Conservation (phyloP, 2,888 invertebrate species). For the Synergus gifuensis region DNA sequence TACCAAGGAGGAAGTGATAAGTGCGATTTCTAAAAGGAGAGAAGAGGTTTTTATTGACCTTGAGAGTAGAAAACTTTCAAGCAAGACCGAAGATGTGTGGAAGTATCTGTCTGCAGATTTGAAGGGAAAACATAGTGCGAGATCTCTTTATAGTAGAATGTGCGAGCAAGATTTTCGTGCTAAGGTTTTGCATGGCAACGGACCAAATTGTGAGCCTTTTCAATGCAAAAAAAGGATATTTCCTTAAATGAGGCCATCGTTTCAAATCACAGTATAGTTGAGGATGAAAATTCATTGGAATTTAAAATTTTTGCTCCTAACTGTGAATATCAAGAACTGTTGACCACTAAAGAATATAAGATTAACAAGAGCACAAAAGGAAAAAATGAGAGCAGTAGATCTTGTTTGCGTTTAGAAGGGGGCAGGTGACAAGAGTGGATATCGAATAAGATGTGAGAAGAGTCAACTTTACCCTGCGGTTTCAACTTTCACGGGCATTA, state of each 20-base stretch:
- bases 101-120: neutral
- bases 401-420: slow-evolving; percentile 1
- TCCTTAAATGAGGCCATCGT: neutral
- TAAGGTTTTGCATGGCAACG: neutral
- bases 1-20: neutral
- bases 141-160: neutral
- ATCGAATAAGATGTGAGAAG: slow-evolving; percentile 25
- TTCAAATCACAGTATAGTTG: neutral
- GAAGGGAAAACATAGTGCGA: neutral
- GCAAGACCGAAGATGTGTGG: neutral
- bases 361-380: neutral
- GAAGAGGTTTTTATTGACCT: neutral
- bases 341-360: neutral
- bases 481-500: slow-evolving; percentile 38
- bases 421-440: slow-evolving; percentile 40
- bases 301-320: neutral
- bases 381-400: neutral
- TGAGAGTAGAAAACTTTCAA: neutral
- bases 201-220: neutral
- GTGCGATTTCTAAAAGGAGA: neutral
- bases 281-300: neutral
- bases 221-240: neutral
- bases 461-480: slow-evolving; percentile 7
- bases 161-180: neutral
- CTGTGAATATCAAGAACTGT: neutral